Evolutionary conservation across 2,113 vertebrate genomes (phyloP).

Genomic region (Nettapus auritus): DNA sequence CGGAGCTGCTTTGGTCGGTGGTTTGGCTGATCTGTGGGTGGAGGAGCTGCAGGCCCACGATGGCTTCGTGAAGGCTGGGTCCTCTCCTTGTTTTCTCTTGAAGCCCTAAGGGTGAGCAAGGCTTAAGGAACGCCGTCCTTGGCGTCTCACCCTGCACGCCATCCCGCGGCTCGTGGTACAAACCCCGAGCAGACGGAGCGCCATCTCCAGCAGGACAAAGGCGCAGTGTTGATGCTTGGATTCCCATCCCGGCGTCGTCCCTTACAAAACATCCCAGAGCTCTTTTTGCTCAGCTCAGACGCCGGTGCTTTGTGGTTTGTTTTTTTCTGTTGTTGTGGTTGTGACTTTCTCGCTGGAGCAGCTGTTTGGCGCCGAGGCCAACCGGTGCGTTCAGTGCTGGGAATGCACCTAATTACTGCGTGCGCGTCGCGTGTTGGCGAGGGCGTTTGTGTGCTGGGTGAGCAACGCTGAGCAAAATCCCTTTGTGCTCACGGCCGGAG

Average conservation of each 20-base stretch:
- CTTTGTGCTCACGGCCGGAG: not conserved
- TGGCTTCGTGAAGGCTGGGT: not conserved
- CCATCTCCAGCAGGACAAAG: not conserved
- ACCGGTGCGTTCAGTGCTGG: not conserved
- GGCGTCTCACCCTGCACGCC: too few relatives aligned
- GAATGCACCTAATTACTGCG: not conserved
- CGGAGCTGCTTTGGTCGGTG: not conserved
- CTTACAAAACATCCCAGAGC: not conserved
- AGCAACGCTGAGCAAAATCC: not conserved
- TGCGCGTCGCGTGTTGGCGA: not conserved
- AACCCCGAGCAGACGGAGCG: not conserved
- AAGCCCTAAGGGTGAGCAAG: not conserved
- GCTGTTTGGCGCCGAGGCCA: not conserved
- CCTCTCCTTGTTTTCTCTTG: not conserved
- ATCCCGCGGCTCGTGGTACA: not conserved
- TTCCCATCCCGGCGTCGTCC: not conserved
- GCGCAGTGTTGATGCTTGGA: fast-evolving
- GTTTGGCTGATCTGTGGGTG: not conserved
- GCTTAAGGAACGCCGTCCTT: not conserved
- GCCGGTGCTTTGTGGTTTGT: not conserved
- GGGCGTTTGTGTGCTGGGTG: not conserved
- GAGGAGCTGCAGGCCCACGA: not conserved
- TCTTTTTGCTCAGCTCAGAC: fast-evolving
- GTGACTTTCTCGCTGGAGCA: not conserved
- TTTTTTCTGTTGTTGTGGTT: not conserved